Conservation (phyloP, 2,888 invertebrate species). For the Saturnia japonica region DNA sequence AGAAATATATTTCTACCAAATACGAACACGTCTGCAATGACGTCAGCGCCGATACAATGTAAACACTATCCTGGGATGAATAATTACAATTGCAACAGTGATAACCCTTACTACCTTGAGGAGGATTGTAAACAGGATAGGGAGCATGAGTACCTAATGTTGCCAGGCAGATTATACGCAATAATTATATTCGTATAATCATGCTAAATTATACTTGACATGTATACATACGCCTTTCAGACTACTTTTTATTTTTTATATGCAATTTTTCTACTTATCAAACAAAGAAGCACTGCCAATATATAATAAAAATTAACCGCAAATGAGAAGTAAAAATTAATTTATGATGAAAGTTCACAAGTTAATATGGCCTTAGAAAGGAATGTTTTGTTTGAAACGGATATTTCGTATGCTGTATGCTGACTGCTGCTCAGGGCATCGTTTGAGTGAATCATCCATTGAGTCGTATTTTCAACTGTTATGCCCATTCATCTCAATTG, state of each 20-base stretch:
- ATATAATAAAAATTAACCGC: no score
- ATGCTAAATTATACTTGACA: not conserved
- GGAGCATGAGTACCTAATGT: not conserved
- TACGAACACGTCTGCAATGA: not conserved
- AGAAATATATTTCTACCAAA: not conserved
- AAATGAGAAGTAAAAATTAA: no score
- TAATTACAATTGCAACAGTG: not conserved
- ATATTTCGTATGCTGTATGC: no score
- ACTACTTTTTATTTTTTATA: not conserved
- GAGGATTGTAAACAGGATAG: conserved; percentile 8
- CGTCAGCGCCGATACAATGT: not conserved
- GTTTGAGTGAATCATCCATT: no score
- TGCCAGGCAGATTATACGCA: not conserved
- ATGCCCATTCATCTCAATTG: no score
- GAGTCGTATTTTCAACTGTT: no score
- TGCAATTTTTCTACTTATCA: no score
- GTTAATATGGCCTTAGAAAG: no score
- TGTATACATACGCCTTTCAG: not conserved
- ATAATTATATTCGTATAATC: not conserved
- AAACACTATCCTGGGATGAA: not conserved
- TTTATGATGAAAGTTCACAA: no score
- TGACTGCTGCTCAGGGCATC: no score
- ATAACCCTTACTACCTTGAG: conserved; percentile 11
- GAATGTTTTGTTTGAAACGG: no score
- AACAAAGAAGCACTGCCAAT: no score